phyloP scores from a whole-genome alignment of 2,888 invertebrate genomes.

The Cancer borealis region DNA sequence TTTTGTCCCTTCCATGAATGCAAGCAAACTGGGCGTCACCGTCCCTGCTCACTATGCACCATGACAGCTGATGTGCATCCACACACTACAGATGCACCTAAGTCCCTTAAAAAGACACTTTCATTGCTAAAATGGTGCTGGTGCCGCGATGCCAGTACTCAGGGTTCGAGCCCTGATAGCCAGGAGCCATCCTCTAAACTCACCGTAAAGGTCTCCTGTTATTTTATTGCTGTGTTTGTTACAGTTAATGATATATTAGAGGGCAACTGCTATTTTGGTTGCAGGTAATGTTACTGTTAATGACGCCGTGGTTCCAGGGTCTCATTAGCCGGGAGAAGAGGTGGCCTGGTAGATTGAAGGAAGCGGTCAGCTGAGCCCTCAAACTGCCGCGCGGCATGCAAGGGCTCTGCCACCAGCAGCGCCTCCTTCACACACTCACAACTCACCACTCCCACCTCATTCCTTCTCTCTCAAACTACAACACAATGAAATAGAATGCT shows the following conservation, averaged over 20 bases:
- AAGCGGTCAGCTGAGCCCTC: slow-evolving; percentile 69
- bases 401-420: background rate
- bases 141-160: slow-evolving; percentile 6
- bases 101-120: background rate
- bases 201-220: slow-evolving; percentile 63
- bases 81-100: background rate
- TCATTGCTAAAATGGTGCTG: background rate
- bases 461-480: background rate
- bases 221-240: slow-evolving; percentile 73
- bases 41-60: background rate
- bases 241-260: slow-evolving; percentile 74
- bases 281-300: slow-evolving; percentile 74
- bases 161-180: slow-evolving; percentile 35
- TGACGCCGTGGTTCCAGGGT: slow-evolving; percentile 67
- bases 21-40: background rate
- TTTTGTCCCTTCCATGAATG: background rate
- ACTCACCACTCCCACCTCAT: slow-evolving; percentile 21
- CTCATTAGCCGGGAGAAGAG: slow-evolving; percentile 70
- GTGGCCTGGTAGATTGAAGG: slow-evolving; percentile 71
- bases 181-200: slow-evolving; percentile 24
- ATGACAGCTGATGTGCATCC: background rate
- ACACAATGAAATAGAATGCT: background rate
- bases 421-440: slow-evolving; percentile 26
- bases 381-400: slow-evolving; percentile 69
- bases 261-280: slow-evolving; percentile 70